Evolutionary conservation across 2,888 invertebrate species (phyloP).

Genomic region (Nineta flava): DNA sequence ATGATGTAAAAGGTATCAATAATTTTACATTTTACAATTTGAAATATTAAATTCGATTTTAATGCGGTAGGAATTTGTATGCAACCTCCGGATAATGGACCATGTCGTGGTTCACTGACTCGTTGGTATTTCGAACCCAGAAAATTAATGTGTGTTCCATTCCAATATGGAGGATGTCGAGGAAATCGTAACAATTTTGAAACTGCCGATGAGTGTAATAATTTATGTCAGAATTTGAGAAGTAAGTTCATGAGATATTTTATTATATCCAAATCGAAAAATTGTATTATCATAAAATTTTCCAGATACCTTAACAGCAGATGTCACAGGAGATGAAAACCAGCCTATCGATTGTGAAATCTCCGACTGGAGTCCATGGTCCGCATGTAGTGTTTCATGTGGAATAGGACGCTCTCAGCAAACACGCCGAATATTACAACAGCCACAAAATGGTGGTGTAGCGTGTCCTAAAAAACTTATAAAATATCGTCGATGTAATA

Average conservation of each 20-base stretch:
- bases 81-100: constrained; percentile 61
- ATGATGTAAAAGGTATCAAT: constrained; percentile 64
- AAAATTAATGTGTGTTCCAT: constrained; percentile 66
- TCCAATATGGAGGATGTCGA: constrained; percentile 77
- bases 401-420: constrained; percentile 56
- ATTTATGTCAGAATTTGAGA: constrained; percentile 47
- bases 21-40: too few species aligned
- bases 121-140: constrained; percentile 72
- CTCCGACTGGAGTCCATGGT: constrained; percentile 73
- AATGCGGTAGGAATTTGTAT: constrained; percentile 82
- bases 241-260: constrained; percentile 25
- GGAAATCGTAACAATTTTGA: constrained; percentile 89
- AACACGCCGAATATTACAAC: constrained; percentile 42
- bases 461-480: constrained; percentile 42
- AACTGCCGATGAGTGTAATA: constrained; percentile 57
- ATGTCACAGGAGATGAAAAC: too few species aligned
- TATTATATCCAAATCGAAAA: neutral
- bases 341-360: constrained; percentile 47
- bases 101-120: constrained; percentile 73
- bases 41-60: constrained; percentile 25
- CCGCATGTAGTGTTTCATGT: constrained; percentile 63
- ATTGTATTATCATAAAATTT: neutral
- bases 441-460: constrained; percentile 44
- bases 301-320: constrained; percentile 2
- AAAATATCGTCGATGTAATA: constrained; percentile 41